These are phyloP conservation scores for Agrenia bidenticulata DNA, from an alignment of 2,888 invertebrate genomes.

Conservation along the genomic window DNA sequence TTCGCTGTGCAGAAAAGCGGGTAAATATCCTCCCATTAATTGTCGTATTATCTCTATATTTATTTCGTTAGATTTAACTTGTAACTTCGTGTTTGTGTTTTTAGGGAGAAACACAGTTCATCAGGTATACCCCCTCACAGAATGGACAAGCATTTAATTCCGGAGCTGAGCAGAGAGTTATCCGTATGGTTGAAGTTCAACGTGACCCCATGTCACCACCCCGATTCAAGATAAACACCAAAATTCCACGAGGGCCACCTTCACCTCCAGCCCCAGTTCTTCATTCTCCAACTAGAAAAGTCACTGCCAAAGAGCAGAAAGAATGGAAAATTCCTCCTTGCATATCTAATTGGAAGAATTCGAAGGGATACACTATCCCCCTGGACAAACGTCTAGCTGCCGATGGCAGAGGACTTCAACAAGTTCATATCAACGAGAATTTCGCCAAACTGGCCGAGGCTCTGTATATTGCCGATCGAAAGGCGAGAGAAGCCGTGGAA, in stretches of 20 bases:
- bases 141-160: conserved; percentile 93
- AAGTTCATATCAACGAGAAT: conserved; percentile 97
- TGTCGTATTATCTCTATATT: too few relatives aligned
- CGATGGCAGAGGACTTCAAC: conserved; percentile 95
- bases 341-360: conserved; percentile 99
- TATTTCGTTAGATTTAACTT: too few relatives aligned
- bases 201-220: conserved; percentile 99
- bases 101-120: conserved; percentile 89
- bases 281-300: conserved; percentile 93
- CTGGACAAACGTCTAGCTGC: conserved; percentile 96
- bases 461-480: conserved; percentile 93
- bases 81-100: conserved; percentile 30
- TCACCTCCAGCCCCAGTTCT: conserved; percentile 98
- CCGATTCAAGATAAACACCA: conserved; percentile 94
- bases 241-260: conserved; percentile 97
- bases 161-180: conserved; percentile 95
- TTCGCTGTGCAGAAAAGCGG: conserved; percentile 87
- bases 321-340: conserved; percentile 99
- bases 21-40: conserved; percentile 54
- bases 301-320: conserved; percentile 97
- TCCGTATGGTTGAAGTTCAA: conserved; percentile 90
- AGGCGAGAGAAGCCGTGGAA: conserved; percentile 96
- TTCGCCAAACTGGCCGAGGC: conserved; percentile 98
- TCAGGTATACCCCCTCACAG: conserved; percentile 96
- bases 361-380: conserved; percentile 97